Evolutionary conservation across 2,888 invertebrate species (phyloP).

Genomic region (Sicus ferrugineus): DNA sequence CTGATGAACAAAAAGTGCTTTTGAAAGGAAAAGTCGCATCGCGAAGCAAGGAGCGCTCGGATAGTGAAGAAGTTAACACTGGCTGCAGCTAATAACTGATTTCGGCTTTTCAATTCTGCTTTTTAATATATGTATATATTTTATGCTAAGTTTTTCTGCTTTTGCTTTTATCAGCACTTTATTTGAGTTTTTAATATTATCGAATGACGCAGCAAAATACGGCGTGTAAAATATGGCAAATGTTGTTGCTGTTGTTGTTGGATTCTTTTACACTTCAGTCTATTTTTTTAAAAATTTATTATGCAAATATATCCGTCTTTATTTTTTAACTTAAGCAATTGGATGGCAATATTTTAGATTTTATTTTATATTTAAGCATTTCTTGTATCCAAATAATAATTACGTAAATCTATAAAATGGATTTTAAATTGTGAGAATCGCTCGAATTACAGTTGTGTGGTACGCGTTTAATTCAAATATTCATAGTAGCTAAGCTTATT

Average conservation of each 20-base stretch:
- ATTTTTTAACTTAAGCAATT: conserved; percentile 39
- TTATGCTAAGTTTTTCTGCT: not conserved
- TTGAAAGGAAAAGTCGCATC: not conserved
- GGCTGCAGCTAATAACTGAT: not conserved
- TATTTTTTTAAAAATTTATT: conserved; percentile 44
- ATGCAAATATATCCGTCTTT: conserved; percentile 41
- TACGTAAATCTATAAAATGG: conserved; percentile 21
- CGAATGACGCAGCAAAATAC: conserved; percentile 30
- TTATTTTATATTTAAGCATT: conserved; percentile 26
- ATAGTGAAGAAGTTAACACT: not conserved
- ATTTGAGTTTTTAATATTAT: conserved; percentile 36
- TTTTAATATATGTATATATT: not conserved
- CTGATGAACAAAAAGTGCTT: not conserved
- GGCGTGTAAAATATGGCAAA: conserved; percentile 36
- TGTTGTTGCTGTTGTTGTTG: conserved; percentile 36
- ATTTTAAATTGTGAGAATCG: conserved; percentile 16
- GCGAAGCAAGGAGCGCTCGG: not conserved
- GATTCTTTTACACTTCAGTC: conserved; percentile 50
- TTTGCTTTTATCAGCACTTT: conserved; percentile 39
- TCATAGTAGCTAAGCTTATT: conserved; percentile 8
- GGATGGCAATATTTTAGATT: conserved; percentile 37
- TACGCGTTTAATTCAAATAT: not conserved
- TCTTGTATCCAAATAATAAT: conserved; percentile 17
- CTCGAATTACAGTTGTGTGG: too few relatives aligned
- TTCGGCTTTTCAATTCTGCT: conserved; percentile 19